phyloP scores from a whole-genome alignment of 2,888 invertebrate genomes.

The Watsonalla binaria region DNA sequence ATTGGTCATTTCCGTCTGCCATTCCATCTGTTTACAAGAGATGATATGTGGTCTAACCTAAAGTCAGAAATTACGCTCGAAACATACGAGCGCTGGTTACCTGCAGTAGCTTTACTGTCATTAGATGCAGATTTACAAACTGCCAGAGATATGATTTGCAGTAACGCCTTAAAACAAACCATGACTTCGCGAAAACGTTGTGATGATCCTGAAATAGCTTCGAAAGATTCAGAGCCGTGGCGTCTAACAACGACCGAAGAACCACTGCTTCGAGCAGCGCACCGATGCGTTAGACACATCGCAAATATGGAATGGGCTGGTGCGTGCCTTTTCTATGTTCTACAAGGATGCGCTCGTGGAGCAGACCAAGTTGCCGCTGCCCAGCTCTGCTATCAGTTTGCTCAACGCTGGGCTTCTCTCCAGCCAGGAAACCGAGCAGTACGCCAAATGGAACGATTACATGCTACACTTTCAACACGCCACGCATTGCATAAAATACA shows the following conservation, averaged over 20 bases:
- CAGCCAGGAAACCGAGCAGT: constrained; percentile 71
- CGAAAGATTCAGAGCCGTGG: constrained; percentile 62
- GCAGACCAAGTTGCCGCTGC: constrained; percentile 76
- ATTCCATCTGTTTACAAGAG: constrained; percentile 68
- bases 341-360: constrained; percentile 71
- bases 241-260: constrained; percentile 61
- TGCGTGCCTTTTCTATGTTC: constrained; percentile 71
- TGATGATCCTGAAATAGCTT: constrained; percentile 37
- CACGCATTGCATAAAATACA: constrained; percentile 70
- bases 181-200: constrained; percentile 65
- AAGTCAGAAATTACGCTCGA: constrained; percentile 73
- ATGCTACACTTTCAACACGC: constrained; percentile 66
- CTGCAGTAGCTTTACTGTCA: constrained; percentile 56
- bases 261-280: constrained; percentile 65
- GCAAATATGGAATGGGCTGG: constrained; percentile 77
- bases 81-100: constrained; percentile 71
- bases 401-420: constrained; percentile 69
- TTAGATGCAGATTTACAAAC: constrained; percentile 65
- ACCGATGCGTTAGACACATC: constrained; percentile 68
- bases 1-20: constrained; percentile 70
- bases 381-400: constrained; percentile 71
- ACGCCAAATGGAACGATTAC: constrained; percentile 69
- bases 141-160: constrained; percentile 74
- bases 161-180: constrained; percentile 73
- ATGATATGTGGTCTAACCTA: constrained; percentile 73